phyloP scores from a whole-genome alignment of 1,140 invertebrate genomes.

The Melanaphis sacchari region DNA sequence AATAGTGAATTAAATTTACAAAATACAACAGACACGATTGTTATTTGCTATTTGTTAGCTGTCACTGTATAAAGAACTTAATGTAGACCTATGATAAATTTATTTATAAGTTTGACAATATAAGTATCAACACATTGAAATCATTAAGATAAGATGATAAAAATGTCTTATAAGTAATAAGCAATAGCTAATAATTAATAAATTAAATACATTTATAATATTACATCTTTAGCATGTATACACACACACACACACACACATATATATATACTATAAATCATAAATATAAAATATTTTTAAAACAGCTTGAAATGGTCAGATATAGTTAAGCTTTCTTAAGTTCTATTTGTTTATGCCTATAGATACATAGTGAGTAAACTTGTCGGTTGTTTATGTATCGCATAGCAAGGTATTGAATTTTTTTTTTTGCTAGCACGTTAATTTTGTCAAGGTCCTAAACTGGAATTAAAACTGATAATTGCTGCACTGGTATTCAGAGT shows the following conservation, averaged over 20 bases:
- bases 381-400: neutral
- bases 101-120: neutral
- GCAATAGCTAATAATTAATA: neutral
- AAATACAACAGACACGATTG: neutral
- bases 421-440: neutral
- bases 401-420: neutral
- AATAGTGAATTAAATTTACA: neutral
- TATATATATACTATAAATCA: neutral
- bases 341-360: neutral
- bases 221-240: neutral
- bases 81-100: neutral
- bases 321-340: neutral
- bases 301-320: neutral
- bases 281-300: neutral
- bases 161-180: neutral
- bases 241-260: too few species aligned
- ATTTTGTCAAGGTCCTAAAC: neutral
- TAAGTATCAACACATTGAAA: neutral
- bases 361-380: neutral
- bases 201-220: neutral
- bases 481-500: neutral
- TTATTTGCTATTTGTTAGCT: neutral
- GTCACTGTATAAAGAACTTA: neutral
- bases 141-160: neutral
- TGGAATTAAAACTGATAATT: slow-evolving; percentile 9